Base-by-base conservation (phyloP, 1,140 invertebrate genomes). In the Rhysida immarginata region DNA sequence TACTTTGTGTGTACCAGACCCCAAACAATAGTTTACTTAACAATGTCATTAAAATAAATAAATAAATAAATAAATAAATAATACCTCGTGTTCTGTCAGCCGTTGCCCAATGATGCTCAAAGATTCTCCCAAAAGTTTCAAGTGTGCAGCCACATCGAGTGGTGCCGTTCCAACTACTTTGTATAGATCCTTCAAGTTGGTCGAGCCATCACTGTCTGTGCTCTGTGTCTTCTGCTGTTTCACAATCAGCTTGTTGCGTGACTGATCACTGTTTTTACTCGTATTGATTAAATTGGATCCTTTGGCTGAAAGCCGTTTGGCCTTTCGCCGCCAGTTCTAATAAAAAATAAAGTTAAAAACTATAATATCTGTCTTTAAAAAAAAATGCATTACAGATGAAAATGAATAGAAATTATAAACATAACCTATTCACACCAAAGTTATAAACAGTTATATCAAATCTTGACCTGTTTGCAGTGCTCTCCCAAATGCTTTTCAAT, bases 81-180 rank as follows among this genome's bases (percentile, higher is more conserved):
- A 62, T 70, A 85, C 84, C 74, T 93, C 87, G 65, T 92, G 87
- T 66, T 94, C 90, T 67, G 90, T 91, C 0, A 96, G 76, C 27
- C 90, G 73, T 69, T 90, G 86, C 0, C 92, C 92, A 64, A 96
- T 95, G 61, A 91, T 90, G 23, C 84, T 85, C 3, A 97, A 75
- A 64, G 89, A 95, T 67, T 96, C 92, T 0, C 93, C 92, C 1
- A 97, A 74, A 24, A 96, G 75, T 56, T 89, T 88, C 1, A 97
- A 74, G 73, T 96, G 91, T 0, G 92, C 90, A 2, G 91, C 91
- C 21, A 91, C 84, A 71, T 96, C 91, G 1, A 92, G 80, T 0
- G 90, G 84, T 42, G 85, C 81, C 14, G 84, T 89, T 44, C 83
- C 85, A 41, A 81, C 78, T 16, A 81, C 78, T 73, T 87, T 53